A percentile compares a stretch with the other conserved stretches of the same genome.
phyloP scores from a whole-genome alignment of 1,140 invertebrate genomes.

The Campoletis sonorensis region DNA sequence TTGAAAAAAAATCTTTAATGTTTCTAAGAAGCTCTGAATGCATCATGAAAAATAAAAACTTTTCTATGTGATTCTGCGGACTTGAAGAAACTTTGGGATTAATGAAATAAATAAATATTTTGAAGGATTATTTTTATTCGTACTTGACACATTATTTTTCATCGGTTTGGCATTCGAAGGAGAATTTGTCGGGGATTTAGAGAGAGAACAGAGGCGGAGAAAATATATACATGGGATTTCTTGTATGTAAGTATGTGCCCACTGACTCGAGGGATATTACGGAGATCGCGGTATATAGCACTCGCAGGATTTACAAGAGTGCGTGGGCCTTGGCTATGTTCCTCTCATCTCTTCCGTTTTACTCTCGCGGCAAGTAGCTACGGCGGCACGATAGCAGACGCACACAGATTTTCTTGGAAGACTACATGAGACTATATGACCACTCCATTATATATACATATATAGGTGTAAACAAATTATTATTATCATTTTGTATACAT shows the following conservation, averaged over 20 bases:
- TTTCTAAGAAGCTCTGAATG: too few relatives aligned
- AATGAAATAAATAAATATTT: too few relatives aligned
- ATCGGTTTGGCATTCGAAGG: background rate
- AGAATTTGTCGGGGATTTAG: constrained; percentile 22
- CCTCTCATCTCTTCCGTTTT: constrained; percentile 24
- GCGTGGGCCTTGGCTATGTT: constrained; percentile 40
- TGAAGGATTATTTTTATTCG: background rate
- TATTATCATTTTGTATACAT: background rate
- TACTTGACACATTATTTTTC: constrained; percentile 9
- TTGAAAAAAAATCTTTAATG: too few relatives aligned
- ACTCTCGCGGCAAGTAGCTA: constrained; percentile 20
- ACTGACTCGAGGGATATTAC: constrained; percentile 17
- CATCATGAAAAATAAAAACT: too few relatives aligned
- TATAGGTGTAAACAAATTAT: background rate
- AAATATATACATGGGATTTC: background rate
- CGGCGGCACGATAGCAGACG: constrained; percentile 9
- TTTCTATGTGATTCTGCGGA: too few relatives aligned
- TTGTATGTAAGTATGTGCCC: background rate
- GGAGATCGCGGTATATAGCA: background rate
- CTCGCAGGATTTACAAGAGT: constrained; percentile 43
- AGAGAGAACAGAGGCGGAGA: background rate
- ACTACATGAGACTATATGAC: constrained; percentile 23
- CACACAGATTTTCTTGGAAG: constrained; percentile 36
- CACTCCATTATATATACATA: background rate
- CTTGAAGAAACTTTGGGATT: too few relatives aligned